phyloP scores from a whole-genome alignment of 2,888 invertebrate species.

The Rhingia rostrata region DNA sequence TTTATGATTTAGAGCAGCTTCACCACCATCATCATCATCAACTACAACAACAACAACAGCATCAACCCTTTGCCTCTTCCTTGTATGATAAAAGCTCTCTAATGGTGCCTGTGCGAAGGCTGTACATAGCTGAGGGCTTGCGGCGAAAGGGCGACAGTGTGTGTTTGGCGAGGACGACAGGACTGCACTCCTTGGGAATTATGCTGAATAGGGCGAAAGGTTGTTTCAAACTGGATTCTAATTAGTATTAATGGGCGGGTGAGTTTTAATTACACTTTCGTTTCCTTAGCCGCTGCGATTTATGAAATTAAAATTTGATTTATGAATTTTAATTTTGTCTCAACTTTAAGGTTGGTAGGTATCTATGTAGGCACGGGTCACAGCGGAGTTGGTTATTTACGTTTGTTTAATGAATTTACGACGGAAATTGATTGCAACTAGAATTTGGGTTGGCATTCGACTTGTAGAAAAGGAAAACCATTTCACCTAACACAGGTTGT shows the following conservation, averaged over 20 bases:
- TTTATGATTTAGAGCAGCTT: constrained; percentile 49
- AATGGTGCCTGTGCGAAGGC: constrained; percentile 39
- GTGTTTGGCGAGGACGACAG: constrained; percentile 22
- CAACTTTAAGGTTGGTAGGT: constrained; percentile 34
- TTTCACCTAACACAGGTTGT: not conserved
- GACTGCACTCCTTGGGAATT: constrained; percentile 64
- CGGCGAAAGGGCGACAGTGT: not conserved
- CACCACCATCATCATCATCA: not conserved
- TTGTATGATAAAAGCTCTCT: constrained; percentile 52
- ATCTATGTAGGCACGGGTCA: not conserved
- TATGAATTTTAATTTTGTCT: constrained; percentile 73
- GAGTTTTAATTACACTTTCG: constrained; percentile 74
- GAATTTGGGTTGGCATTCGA: constrained; percentile 14
- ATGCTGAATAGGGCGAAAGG: constrained; percentile 64
- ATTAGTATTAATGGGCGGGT: constrained; percentile 74
- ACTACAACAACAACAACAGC: not conserved
- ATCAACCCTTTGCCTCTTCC: constrained; percentile 14
- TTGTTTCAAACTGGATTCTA: constrained; percentile 69
- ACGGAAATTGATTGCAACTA: constrained; percentile 59
- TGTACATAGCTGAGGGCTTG: not conserved
- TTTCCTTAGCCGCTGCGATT: constrained; percentile 72
- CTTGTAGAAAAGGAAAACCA: not conserved
- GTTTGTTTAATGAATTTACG: constrained; percentile 39
- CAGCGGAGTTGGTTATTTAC: constrained; percentile 1
- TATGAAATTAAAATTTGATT: constrained; percentile 74